phyloP scores from a whole-genome alignment of 2,888 invertebrate genomes.

The Protophormia terraenovae region DNA sequence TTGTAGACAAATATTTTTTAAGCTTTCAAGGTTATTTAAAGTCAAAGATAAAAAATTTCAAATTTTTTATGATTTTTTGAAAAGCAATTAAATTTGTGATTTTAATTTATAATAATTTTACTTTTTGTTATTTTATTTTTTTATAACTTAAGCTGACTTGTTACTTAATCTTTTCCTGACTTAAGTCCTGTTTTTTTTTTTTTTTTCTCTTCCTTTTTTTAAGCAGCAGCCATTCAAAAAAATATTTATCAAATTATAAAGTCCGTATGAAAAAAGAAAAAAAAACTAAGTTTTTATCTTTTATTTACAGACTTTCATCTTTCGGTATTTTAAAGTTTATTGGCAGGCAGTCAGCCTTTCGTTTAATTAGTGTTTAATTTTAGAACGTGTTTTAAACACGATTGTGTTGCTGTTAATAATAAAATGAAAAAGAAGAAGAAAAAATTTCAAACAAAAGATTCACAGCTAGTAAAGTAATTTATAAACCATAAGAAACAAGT shows the following conservation, averaged over 20 bases:
- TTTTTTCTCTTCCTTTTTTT: background rate
- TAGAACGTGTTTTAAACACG: slow-evolving; percentile 64
- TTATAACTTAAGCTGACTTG: background rate
- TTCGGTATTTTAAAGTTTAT: slow-evolving; percentile 45
- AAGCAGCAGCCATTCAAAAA: slow-evolving; percentile 2
- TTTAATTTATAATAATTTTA: background rate
- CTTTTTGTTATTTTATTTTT: background rate
- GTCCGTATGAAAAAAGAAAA: background rate
- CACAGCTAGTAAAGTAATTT: slow-evolving; percentile 45
- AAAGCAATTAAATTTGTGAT: background rate
- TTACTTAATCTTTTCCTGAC: background rate
- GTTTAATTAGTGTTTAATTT: slow-evolving; percentile 65
- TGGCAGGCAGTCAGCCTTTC: slow-evolving; percentile 50
- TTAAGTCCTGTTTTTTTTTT: background rate
- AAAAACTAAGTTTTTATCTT: slow-evolving; percentile 31
- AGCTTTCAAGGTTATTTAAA: background rate
- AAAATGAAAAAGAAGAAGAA: background rate
- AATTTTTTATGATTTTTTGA: background rate
- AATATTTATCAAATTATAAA: slow-evolving; percentile 23
- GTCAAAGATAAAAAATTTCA: background rate
- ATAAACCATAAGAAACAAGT: slow-evolving; percentile 52
- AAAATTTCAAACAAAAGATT: slow-evolving; percentile 34
- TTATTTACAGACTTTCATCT: slow-evolving; percentile 56
- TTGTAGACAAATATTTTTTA: background rate
- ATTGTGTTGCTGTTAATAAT: slow-evolving; percentile 45